Evolutionary conservation across 2,888 invertebrate species (phyloP).

Genomic region (Cheilosia urbana): DNA sequence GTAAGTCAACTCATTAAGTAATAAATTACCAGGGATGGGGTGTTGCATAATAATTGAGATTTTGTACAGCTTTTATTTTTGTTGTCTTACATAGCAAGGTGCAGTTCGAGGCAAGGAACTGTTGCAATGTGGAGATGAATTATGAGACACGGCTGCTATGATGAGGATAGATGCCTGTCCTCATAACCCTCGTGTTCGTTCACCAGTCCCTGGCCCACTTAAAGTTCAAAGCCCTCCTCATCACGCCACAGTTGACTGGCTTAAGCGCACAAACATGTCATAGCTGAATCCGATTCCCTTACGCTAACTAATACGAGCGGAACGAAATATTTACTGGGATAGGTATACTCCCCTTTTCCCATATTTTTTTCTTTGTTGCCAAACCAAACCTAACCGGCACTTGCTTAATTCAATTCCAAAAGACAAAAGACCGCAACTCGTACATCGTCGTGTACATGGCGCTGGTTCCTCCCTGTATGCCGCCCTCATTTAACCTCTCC

Average conservation of each 20-base stretch:
- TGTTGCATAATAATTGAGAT: constrained; percentile 44
- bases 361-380: not conserved
- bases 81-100: constrained; percentile 1
- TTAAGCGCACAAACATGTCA: constrained; percentile 43
- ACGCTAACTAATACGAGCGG: constrained; percentile 11
- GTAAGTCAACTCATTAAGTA: constrained; percentile 45
- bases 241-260: constrained; percentile 28
- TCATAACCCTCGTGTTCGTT: not conserved
- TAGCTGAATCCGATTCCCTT: not conserved
- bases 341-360: not conserved
- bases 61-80: not conserved
- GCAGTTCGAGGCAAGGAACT: constrained; percentile 1
- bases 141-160: too few relatives aligned
- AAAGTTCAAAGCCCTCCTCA: constrained; percentile 38
- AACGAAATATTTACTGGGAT: constrained; percentile 17
- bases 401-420: not conserved
- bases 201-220: constrained; percentile 5
- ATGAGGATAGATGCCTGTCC: not conserved
- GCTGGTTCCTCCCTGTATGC: not conserved
- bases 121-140: not conserved
- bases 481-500: constrained; percentile 50
- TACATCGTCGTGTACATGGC: constrained; percentile 4
- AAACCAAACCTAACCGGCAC: constrained; percentile 6
- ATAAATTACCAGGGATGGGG: constrained; percentile 50
- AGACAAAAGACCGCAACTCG: constrained; percentile 26